Conservation (phyloP, 2,797 vertebrate species). For the Emydoidea blandingii region DNA sequence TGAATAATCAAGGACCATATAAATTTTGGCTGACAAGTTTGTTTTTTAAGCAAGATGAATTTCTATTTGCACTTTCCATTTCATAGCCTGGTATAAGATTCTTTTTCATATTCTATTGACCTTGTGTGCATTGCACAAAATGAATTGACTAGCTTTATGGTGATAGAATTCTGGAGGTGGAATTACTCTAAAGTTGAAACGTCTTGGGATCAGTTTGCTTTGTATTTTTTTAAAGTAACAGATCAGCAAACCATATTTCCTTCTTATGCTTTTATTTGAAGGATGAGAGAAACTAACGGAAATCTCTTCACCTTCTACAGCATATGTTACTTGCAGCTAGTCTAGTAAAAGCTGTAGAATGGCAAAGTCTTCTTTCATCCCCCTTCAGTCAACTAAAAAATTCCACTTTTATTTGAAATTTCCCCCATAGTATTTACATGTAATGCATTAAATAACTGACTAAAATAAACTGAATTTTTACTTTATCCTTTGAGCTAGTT, state of each 20-base stretch:
- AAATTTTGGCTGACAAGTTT: neutral
- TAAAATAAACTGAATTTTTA: neutral
- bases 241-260: neutral
- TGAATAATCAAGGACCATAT: neutral
- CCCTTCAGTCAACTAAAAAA: neutral
- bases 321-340: neutral
- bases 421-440: neutral
- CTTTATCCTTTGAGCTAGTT: neutral
- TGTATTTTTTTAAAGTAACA: neutral
- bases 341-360: neutral
- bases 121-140: too few relatives aligned
- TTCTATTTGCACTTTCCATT: neutral
- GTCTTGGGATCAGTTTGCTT: neutral
- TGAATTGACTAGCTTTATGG: neutral
- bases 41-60: neutral
- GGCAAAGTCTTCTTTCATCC: neutral
- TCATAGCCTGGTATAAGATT: neutral
- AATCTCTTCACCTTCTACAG: neutral
- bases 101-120: fast-evolving
- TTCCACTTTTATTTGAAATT: neutral
- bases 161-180: neutral
- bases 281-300: neutral
- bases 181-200: neutral
- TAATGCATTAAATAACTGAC: neutral
- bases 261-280: neutral